Evolutionary conservation across 2,888 invertebrate genomes (phyloP).

Genomic region (Corbicula japonica): DNA sequence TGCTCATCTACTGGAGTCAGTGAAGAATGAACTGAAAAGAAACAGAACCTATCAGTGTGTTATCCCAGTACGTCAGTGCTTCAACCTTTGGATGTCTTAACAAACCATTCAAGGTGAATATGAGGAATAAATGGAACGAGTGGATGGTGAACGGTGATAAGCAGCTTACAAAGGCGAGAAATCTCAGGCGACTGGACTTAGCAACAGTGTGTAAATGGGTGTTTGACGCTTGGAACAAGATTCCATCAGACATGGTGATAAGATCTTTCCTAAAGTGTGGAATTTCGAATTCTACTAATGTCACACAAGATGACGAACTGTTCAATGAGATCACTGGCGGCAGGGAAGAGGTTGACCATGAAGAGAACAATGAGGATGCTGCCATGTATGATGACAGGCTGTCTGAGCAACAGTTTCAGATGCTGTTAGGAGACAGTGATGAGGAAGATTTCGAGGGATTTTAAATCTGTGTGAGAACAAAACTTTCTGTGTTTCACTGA

Average conservation of each 20-base stretch:
- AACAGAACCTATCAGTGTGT: conserved; percentile 27
- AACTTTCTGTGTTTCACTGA: too few species aligned
- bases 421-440: conserved; percentile 21
- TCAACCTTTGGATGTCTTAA: too few species aligned
- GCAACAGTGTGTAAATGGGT: conserved; percentile 28
- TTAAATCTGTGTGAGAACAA: too few species aligned
- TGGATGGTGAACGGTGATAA: conserved; percentile 24
- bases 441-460: conserved; percentile 23
- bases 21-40: conserved; percentile 10
- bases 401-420: not conserved
- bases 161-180: conserved; percentile 27
- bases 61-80: conserved; percentile 39
- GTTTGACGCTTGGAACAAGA: not conserved
- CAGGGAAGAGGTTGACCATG: not conserved
- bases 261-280: conserved; percentile 6
- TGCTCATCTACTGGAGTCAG: conserved; percentile 19
- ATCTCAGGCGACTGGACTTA: conserved; percentile 13
- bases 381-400: conserved; percentile 8
- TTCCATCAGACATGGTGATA: not conserved
- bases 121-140: conserved; percentile 8
- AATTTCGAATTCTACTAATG: too few species aligned
- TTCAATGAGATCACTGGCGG: not conserved
- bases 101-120: conserved; percentile 4
- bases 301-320: too few species aligned
- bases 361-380: not conserved